Evolutionary conservation across 2,113 vertebrate genomes (phyloP), one percentile per base, ranked within the genome.

Genomic region (Kryptolebias marmoratus): DNA sequence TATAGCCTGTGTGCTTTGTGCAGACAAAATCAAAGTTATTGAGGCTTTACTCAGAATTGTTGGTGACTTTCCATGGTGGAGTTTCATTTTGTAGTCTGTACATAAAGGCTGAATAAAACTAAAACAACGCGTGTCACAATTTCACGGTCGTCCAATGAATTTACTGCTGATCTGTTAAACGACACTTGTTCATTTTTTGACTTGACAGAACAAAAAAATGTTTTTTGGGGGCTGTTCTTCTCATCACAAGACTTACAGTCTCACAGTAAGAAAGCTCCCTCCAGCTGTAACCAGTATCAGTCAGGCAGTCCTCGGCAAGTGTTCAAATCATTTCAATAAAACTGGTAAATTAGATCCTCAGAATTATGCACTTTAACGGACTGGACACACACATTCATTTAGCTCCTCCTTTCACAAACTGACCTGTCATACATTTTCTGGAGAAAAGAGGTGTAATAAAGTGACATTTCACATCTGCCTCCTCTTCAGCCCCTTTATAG

Each of bases 221-320:
- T 71, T 71, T 71, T 78, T 68, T 68, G 61, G 74, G 2, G 14
- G 16, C 80, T 79, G 32, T 80, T 85, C 58, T 79, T 86, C 89
- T 88, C 71, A 89, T 85, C 82, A 90, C 90, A 88, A 88, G 79
- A 89, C 85, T 72, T 90, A 90, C 89, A 90, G 66, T 83, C 44
- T 85, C 74, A 86, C 50, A 44, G 22, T 22, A 64, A 81, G 69
- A 85, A 79, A 70, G 45, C 67, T 79, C 57, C 77, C 71, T 56
- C 75, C 49, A 48, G n/a, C 55, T 27, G 42, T 75, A 68, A 71
- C 79, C 54, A 54, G 73, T 71, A 44, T 66, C 71, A 63, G 55
- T 61, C 72, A 82, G 80, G 54, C 77, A 63, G 79, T 86, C 55
- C 66, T 73, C 49, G 73, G 72, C 75, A 68, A 80, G 58, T 69